Evolutionary conservation across 2,113 vertebrate genomes (phyloP).

Genomic region (Platichthys flesus): DNA sequence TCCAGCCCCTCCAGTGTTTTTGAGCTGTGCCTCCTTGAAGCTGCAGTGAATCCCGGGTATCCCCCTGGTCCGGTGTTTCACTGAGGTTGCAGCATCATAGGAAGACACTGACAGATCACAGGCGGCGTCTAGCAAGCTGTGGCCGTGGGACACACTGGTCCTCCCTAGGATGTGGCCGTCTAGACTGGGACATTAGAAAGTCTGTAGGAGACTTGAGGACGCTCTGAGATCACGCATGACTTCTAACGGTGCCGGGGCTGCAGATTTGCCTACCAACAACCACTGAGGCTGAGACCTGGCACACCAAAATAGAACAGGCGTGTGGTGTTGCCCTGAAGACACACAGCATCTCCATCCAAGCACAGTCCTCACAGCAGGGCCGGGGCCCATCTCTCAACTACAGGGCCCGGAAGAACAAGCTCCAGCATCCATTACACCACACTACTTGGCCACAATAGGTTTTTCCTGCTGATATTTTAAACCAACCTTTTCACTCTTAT

Average conservation of each 20-base stretch:
- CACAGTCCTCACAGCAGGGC: conserved; percentile 44
- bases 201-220: conserved; percentile 11
- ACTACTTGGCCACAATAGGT: conserved; percentile 4
- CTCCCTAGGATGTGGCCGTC: neutral
- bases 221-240: neutral
- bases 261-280: conserved; percentile 11
- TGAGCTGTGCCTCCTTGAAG: conserved; percentile 28
- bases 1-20: conserved; percentile 7
- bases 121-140: too few relatives aligned
- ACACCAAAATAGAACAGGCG: conserved; percentile 38
- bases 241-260: conserved; percentile 10
- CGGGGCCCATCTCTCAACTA: conserved; percentile 38
- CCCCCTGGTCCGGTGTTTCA: conserved; percentile 48
- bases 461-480: neutral
- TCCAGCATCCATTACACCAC: neutral
- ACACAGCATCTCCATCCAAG: conserved; percentile 40
- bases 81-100: conserved; percentile 55
- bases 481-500: conserved; percentile 94
- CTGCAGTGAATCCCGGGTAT: conserved; percentile 49
- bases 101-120: conserved; percentile 6
- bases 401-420: conserved; percentile 29
- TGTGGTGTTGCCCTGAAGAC: conserved; percentile 45
- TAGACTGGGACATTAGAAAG: neutral
- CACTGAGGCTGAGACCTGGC: conserved; percentile 13
- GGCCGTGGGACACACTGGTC: neutral